Evolutionary conservation across 2,797 vertebrate species (phyloP).

Genomic region (Pangasius sanitwongsei): DNA sequence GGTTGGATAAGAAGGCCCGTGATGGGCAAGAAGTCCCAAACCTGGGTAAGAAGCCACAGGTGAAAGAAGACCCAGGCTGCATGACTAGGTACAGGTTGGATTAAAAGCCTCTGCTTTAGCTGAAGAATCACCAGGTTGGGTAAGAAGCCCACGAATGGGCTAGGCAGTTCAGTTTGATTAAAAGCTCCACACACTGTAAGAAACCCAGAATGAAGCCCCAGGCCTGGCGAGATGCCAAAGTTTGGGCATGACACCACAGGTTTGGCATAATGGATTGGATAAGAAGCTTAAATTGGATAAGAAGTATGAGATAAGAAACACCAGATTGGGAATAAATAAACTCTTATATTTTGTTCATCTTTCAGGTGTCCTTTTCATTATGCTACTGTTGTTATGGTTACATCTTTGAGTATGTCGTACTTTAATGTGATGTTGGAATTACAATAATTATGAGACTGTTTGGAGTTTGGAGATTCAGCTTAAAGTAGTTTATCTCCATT

Average conservation of each 20-base stretch:
- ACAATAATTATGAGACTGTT: not conserved
- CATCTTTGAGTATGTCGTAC: not conserved
- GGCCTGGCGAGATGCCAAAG: not conserved
- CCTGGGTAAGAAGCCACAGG: not conserved
- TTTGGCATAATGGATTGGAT: not conserved
- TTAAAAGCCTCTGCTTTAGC: not conserved
- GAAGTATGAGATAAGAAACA: not conserved
- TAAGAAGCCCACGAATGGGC: not conserved
- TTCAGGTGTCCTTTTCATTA: not conserved
- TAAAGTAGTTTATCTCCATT: not conserved
- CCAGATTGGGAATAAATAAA: not conserved
- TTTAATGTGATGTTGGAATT: constrained; percentile 1
- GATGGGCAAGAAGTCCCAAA: not conserved
- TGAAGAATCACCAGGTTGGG: not conserved
- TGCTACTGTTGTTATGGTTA: not conserved
- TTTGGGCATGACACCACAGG: not conserved
- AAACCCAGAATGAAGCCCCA: not conserved
- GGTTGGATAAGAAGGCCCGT: not conserved
- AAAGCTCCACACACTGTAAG: not conserved
- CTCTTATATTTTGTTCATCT: not conserved
- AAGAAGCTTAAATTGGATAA: not conserved
- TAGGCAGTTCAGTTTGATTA: not conserved
- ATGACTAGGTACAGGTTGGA: not conserved
- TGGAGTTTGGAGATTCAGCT: not conserved
- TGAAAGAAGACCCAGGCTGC: not conserved